phyloP scores from a whole-genome alignment of 2,797 vertebrate species.

The Helostoma temminkii region DNA sequence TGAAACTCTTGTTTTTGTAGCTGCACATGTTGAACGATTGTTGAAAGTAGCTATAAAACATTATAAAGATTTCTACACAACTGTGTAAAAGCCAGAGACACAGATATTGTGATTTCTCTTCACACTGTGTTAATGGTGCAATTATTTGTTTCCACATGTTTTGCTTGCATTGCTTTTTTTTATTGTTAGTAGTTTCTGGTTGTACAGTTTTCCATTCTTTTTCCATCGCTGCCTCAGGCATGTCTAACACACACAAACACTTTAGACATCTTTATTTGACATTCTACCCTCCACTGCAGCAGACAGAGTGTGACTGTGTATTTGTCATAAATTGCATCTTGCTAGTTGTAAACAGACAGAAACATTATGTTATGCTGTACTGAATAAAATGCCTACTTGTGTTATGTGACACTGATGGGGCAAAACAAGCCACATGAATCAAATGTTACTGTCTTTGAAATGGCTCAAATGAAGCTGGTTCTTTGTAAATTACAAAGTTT shows the following conservation, averaged over 20 bases:
- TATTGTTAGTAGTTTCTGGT: conserved; percentile 15
- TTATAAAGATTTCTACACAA: background rate
- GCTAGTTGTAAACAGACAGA: conserved; percentile 6
- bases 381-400: background rate
- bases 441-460: background rate
- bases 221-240: conserved; percentile 27
- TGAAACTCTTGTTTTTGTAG: background rate
- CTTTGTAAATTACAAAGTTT: background rate
- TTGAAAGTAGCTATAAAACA: background rate
- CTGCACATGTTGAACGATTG: background rate
- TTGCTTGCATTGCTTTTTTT: conserved; percentile 8
- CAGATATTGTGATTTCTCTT: conserved; percentile 3
- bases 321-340: conserved; percentile 30
- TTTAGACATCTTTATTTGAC: conserved; percentile 25
- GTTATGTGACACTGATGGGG: background rate
- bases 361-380: background rate
- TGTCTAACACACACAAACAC: background rate
- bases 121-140: conserved; percentile 14
- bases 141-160: conserved; percentile 14
- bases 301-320: conserved; percentile 17
- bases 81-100: background rate
- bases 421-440: background rate
- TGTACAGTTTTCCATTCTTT: background rate
- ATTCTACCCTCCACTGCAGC: conserved; percentile 25
- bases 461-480: background rate